Percentiles rank a stretch among this genome's conserved stretches.
Evolutionary conservation across 2,113 vertebrate genomes (phyloP).

Genomic region (Strigops habroptila): DNA sequence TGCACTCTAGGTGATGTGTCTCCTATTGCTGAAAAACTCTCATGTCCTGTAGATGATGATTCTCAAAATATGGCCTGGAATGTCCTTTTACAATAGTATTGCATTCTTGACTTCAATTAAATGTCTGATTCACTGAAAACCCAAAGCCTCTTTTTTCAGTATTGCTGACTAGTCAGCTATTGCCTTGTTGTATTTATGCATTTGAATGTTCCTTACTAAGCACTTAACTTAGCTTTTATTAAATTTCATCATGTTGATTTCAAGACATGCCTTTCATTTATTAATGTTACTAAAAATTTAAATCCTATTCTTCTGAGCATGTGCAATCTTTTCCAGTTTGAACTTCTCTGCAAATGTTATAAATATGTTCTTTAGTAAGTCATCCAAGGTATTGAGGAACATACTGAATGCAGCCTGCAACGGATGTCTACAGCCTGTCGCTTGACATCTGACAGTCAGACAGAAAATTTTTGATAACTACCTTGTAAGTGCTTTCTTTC

Average conservation of each 20-base stretch:
- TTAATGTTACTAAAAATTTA: background rate
- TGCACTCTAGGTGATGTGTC: background rate
- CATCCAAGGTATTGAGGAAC: background rate
- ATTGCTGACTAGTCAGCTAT: background rate
- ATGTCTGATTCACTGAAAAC: background rate
- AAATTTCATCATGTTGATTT: background rate
- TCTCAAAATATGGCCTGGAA: background rate
- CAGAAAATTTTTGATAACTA: background rate
- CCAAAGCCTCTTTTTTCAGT: background rate
- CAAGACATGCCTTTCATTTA: background rate
- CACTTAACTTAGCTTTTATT: background rate
- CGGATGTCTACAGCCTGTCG: fast-evolving
- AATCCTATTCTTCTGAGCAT: background rate
- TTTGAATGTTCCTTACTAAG: background rate
- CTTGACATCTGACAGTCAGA: background rate
- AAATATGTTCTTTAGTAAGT: background rate
- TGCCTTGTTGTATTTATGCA: background rate
- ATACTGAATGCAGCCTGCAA: background rate
- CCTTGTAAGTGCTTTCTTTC: background rate
- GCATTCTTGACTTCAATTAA: background rate
- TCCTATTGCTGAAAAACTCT: background rate
- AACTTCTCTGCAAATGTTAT: background rate
- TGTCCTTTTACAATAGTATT: background rate
- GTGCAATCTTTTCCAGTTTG: background rate
- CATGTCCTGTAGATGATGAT: background rate